Base-by-base conservation (phyloP, 2,113 vertebrate genomes). In the Aramus guarauna region DNA sequence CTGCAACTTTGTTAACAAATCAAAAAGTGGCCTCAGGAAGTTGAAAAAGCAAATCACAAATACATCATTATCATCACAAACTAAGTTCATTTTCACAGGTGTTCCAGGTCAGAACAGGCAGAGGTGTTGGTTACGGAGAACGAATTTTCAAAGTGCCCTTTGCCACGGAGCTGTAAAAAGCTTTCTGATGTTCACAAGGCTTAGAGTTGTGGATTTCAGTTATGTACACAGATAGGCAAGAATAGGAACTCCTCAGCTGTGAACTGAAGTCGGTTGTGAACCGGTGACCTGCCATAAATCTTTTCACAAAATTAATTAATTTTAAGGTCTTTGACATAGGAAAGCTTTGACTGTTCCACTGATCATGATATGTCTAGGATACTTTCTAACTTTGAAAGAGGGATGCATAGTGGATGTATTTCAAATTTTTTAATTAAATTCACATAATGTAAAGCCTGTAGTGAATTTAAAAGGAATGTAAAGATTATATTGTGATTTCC, bases 251-350 rank as follows among this genome's bases (percentile, higher is more conserved):
- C 32, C 15, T 92, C 88, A 94, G 48, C 67, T 94, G 87, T 77
- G 75, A 96, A 62, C 81, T 85, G 66, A 92, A 95, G 81, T 71
- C 43, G 8, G 58, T 85, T 59, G 34, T 91, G 85, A 87, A 97
- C 36, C 29, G 91, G 72, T 59, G 59, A 90, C 45, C 11, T 83
- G 53, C n/a, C 63, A 62, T 80, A 95, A 86, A 90, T 90, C 50
- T 91, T 85, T 79, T 79, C 58, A 69, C 5, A 86, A 88, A 92
- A 66, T 53, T 53, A 88, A 72, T 85, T 78, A 29, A 56, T 90
- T 66, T 50, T 64, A 87, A 85, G 29, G 32, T 74, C 47, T 68
- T 68, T 60, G 43, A 39, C 15, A 23, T 2, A 66, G 27, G 29
- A 39, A 64, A 79, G 16, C 4, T 68, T 82, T 67, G 52, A 29